Percentiles rank a stretch among this genome's conserved stretches.
These are phyloP conservation scores for Macrophya alboannulata DNA, from an alignment of 2,888 invertebrate species.

Conservation along the genomic window DNA sequence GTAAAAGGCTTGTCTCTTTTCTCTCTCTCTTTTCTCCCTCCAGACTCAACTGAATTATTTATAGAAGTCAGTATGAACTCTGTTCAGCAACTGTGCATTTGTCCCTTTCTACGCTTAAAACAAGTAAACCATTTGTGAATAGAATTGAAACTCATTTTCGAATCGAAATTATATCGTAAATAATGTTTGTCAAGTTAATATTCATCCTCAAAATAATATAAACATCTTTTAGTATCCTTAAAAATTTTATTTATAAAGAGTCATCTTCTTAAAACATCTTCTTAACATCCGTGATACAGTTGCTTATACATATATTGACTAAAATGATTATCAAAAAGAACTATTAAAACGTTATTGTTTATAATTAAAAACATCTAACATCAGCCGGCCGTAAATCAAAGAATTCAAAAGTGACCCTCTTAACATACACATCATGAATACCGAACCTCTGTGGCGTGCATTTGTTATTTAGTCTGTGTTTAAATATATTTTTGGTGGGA, in stretches of 20 bases:
- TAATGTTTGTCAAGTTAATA: conserved; percentile 25
- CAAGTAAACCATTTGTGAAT: conserved; percentile 65
- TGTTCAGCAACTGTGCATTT: conserved; percentile 74
- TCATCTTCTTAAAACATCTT: background rate
- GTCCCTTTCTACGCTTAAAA: conserved; percentile 69
- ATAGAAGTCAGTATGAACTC: conserved; percentile 78
- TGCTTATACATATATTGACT: background rate
- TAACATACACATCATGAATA: background rate
- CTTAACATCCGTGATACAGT: conserved; percentile 14
- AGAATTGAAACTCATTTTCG: conserved; percentile 24
- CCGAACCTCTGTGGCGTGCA: conserved; percentile 17
- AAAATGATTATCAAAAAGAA: conserved; percentile 12
- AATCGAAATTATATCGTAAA: conserved; percentile 8
- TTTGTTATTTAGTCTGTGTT: conserved; percentile 55
- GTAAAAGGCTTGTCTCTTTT: conserved; percentile 58
- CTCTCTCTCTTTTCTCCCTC: conserved; percentile 65
- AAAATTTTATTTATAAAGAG: conserved; percentile 1
- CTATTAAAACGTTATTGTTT: background rate
- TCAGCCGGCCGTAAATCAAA: background rate
- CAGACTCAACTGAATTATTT: conserved; percentile 75
- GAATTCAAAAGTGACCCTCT: conserved; percentile 14
- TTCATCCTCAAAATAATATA: conserved; percentile 46
- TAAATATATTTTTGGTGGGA: conserved; percentile 57
- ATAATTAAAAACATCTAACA: conserved; percentile 6
- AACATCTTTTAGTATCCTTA: conserved; percentile 3